Conservation (phyloP, 2,113 vertebrate species). For the Callipepla californica region DNA sequence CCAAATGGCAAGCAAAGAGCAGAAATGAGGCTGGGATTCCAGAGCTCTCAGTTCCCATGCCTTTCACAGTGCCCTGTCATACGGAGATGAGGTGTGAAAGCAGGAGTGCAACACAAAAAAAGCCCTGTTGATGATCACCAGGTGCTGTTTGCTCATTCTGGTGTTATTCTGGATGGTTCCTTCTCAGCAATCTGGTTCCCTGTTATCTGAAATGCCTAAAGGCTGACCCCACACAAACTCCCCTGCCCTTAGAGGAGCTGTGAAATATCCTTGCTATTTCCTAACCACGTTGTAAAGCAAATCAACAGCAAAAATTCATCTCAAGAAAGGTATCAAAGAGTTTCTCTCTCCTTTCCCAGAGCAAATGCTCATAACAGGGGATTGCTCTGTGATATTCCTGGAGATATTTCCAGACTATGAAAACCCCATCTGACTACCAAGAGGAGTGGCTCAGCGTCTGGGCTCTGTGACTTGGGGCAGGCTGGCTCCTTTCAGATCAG, state of each 20-base stretch:
- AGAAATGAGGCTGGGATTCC: neutral
- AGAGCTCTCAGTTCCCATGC: neutral
- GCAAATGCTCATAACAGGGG: neutral
- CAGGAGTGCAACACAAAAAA: neutral
- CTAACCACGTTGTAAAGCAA: neutral
- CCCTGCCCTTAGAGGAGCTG: neutral
- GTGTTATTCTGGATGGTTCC: neutral
- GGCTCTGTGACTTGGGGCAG: neutral
- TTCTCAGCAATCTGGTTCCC: neutral
- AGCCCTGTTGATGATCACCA: neutral
- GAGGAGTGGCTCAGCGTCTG: neutral
- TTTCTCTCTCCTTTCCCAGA: neutral
- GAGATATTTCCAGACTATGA: neutral
- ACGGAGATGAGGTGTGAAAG: conserved; percentile 5
- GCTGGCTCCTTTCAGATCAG: neutral
- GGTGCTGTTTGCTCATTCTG: neutral
- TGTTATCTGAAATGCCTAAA: neutral
- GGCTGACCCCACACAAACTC: neutral
- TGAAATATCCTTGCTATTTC: neutral
- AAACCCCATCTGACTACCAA: neutral
- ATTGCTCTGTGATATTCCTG: neutral
- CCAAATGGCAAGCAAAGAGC: neutral
- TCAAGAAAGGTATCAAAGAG: neutral
- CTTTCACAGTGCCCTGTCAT: neutral
- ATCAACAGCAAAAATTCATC: neutral